A percentile compares a stretch with the other conserved stretches of the same genome.
Evolutionary conservation across 1,140 invertebrate species (phyloP).

Genomic region (Brachionus asplanchnoidis): DNA sequence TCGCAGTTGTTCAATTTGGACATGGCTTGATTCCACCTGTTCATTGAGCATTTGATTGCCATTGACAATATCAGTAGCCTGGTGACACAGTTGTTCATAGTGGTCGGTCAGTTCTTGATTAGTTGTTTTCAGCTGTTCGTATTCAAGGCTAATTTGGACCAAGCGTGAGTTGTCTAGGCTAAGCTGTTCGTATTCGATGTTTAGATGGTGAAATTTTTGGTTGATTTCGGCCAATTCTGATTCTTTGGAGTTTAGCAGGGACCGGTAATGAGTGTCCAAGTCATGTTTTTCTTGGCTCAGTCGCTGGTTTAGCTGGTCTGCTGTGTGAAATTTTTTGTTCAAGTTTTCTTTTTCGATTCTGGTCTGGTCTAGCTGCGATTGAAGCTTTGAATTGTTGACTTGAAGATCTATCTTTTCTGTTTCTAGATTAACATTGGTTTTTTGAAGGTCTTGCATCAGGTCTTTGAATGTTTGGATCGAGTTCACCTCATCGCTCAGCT

Average conservation of each 20-base stretch:
- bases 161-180: background rate
- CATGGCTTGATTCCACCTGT: background rate
- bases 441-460: slow-evolving; percentile 37
- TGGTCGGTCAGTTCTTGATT: background rate
- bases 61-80: slow-evolving; percentile 20
- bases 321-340: slow-evolving; percentile 25
- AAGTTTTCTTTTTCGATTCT: slow-evolving; percentile 38
- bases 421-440: slow-evolving; percentile 32
- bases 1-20: background rate
- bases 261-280: background rate
- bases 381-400: background rate
- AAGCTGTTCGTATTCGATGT: background rate
- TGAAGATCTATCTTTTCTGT: slow-evolving; percentile 36
- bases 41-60: slow-evolving; percentile 40
- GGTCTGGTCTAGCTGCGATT: background rate
- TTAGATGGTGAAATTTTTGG: background rate
- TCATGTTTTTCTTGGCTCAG: slow-evolving; percentile 1
- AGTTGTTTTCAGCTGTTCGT: slow-evolving; percentile 5
- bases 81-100: slow-evolving; percentile 24
- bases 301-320: background rate
- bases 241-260: background rate
- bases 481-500: slow-evolving; percentile 10
- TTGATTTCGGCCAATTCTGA: background rate
- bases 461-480: slow-evolving; percentile 38
- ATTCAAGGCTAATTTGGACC: slow-evolving; percentile 20